These are phyloP conservation scores for Drosophila watanabei DNA, from an alignment of 1,140 invertebrate species.

Conservation along the genomic window DNA sequence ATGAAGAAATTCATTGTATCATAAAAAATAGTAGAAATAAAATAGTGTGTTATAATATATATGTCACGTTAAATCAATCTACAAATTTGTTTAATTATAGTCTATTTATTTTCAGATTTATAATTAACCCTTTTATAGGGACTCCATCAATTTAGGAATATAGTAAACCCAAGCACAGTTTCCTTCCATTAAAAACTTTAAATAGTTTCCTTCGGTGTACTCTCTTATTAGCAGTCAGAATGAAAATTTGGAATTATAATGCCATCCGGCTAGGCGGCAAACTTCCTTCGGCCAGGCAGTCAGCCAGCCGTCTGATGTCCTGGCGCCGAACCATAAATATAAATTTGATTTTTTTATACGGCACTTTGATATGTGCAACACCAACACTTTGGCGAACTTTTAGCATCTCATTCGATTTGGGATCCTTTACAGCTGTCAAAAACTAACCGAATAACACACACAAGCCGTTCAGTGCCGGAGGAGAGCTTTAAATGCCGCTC, in stretches of 20 bases:
- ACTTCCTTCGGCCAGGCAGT: slow-evolving; percentile 54
- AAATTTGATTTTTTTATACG: slow-evolving; percentile 77
- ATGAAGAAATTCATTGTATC: no score
- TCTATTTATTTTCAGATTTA: neutral
- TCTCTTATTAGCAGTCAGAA: slow-evolving; percentile 65
- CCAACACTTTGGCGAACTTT: slow-evolving; percentile 54
- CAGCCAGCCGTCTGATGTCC: slow-evolving; percentile 44
- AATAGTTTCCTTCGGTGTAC: slow-evolving; percentile 1
- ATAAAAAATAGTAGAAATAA: no score
- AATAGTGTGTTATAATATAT: no score
- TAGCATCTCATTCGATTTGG: slow-evolving; percentile 29
- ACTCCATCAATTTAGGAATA: neutral
- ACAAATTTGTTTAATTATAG: no score
- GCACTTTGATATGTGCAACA: slow-evolving; percentile 62
- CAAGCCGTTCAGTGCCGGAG: neutral
- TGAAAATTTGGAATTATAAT: slow-evolving; percentile 79
- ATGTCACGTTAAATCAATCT: no score
- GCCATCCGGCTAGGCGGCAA: slow-evolving; percentile 63
- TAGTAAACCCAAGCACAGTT: neutral
- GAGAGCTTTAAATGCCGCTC: slow-evolving; percentile 42
- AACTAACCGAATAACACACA: slow-evolving; percentile 33
- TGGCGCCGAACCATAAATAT: slow-evolving; percentile 71
- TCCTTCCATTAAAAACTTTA: neutral
- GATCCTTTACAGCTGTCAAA: slow-evolving; percentile 37
- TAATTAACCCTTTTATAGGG: neutral